These are phyloP conservation scores for Rhagonycha fulva DNA, from an alignment of 2,888 invertebrate species.

Conservation along the genomic window DNA sequence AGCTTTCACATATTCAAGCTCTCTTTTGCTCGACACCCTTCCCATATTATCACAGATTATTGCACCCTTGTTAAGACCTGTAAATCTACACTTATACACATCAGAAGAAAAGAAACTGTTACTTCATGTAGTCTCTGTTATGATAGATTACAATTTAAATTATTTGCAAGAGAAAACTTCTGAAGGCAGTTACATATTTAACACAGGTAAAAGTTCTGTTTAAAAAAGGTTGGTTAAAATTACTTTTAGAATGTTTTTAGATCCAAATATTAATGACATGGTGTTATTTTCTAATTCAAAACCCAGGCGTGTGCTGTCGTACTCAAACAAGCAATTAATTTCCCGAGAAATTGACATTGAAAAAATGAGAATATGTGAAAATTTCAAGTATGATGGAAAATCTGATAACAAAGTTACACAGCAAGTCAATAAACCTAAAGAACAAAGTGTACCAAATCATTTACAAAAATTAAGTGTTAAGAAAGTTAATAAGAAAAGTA, in stretches of 20 bases:
- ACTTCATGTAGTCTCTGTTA: conserved; percentile 72
- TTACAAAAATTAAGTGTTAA: conserved; percentile 70
- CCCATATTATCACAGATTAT: conserved; percentile 74
- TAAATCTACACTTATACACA: conserved; percentile 73
- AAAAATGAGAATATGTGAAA: conserved; percentile 64
- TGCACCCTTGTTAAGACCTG: conserved; percentile 75
- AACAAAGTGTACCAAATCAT: conserved; percentile 65
- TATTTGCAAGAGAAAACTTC: conserved; percentile 78
- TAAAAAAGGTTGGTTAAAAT: neutral
- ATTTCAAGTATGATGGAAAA: conserved; percentile 32
- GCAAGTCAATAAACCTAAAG: neutral
- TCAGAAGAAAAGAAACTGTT: conserved; percentile 72
- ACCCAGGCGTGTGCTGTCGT: conserved; percentile 57
- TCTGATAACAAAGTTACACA: conserved; percentile 1
- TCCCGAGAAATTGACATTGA: conserved; percentile 82
- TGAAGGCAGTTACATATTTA: conserved; percentile 78
- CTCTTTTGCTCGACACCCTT: conserved; percentile 70
- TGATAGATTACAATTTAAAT: conserved; percentile 88
- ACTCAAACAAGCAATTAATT: conserved; percentile 78
- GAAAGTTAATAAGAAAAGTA: conserved; percentile 46
- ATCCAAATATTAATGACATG: conserved; percentile 79
- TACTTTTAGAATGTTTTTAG: conserved; percentile 58
- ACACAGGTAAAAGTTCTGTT: conserved; percentile 43
- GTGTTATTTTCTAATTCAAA: conserved; percentile 53
- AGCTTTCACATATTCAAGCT: conserved; percentile 52